These are phyloP conservation scores for Schizothorax lantsangensis DNA, from an alignment of 2,797 vertebrate genomes.

Conservation along the genomic window DNA sequence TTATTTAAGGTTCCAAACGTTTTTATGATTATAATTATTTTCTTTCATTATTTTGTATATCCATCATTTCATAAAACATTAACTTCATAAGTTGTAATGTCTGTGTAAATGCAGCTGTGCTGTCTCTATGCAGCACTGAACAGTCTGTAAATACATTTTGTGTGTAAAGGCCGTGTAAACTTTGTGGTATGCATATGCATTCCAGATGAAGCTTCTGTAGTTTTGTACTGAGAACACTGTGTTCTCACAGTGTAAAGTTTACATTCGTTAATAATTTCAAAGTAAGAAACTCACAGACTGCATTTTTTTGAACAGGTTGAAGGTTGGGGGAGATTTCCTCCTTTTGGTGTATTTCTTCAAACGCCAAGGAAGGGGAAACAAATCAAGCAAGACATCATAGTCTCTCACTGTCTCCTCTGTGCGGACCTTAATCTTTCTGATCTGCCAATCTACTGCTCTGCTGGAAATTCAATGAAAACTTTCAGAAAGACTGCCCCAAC, in stretches of 20 bases:
- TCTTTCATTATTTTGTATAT: neutral
- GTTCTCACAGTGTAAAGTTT: neutral
- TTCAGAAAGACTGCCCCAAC: conserved; percentile 21
- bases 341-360: conserved; percentile 74
- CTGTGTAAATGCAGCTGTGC: neutral
- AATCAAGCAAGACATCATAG: conserved; percentile 62
- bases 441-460: conserved; percentile 39
- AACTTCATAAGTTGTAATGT: neutral
- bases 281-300: neutral
- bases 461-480: conserved; percentile 40
- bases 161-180: neutral
- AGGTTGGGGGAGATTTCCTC: conserved; percentile 79
- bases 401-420: conserved; percentile 67
- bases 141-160: neutral
- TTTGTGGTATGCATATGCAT: neutral
- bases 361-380: conserved; percentile 69
- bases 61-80: neutral
- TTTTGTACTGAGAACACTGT: neutral
- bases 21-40: neutral
- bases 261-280: neutral
- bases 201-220: neutral
- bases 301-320: conserved; percentile 73
- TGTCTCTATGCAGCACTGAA: neutral
- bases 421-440: conserved; percentile 64
- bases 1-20: neutral